phyloP scores from a whole-genome alignment of 1,140 invertebrate species.

The Penaeus chinensis region DNA sequence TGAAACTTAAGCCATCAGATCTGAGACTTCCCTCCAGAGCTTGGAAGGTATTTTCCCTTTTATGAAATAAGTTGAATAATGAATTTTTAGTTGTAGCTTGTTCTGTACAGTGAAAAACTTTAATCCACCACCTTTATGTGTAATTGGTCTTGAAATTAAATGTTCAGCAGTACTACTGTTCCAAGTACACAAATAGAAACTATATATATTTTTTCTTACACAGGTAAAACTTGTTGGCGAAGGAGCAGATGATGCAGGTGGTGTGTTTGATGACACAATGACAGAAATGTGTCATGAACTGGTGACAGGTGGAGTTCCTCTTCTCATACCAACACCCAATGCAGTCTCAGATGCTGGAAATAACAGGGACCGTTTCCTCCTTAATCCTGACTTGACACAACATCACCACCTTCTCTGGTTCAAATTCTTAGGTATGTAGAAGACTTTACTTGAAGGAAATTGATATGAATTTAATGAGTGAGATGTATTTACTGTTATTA shows the following conservation, averaged over 20 bases:
- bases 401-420: slow-evolving; percentile 73
- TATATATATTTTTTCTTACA: slow-evolving; percentile 12
- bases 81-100: background rate
- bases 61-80: slow-evolving; percentile 8
- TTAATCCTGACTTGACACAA: slow-evolving; percentile 75
- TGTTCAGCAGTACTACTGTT: no score
- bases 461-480: background rate
- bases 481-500: background rate
- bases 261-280: slow-evolving; percentile 80
- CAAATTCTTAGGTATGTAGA: slow-evolving; percentile 71
- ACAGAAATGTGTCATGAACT: slow-evolving; percentile 78
- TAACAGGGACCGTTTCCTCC: slow-evolving; percentile 75
- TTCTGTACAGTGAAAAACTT: background rate
- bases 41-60: slow-evolving; percentile 73
- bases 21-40: slow-evolving; percentile 75
- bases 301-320: slow-evolving; percentile 70
- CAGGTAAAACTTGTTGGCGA: slow-evolving; percentile 75
- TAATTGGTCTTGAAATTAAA: no score
- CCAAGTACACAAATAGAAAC: background rate
- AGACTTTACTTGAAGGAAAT: background rate
- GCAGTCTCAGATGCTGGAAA: slow-evolving; percentile 74
- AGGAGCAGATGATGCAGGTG: slow-evolving; percentile 78
- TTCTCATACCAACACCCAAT: slow-evolving; percentile 74
- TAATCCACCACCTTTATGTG: no score
- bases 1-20: slow-evolving; percentile 73